These are phyloP conservation scores for Polypterus senegalus DNA, from an alignment of 2,113 vertebrate species.

Conservation along the genomic window DNA sequence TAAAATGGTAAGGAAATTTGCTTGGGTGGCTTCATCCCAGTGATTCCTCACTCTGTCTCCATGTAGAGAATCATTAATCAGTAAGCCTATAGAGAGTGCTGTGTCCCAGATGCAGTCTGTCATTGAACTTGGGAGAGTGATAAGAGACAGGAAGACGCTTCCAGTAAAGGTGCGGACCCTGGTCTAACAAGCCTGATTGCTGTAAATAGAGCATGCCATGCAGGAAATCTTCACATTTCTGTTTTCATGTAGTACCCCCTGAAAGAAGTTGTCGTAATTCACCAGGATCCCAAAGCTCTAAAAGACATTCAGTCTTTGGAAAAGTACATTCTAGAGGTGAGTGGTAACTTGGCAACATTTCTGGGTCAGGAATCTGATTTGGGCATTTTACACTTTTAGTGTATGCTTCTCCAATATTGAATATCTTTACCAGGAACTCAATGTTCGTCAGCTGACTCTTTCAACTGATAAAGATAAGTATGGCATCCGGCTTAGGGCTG, in stretches of 20 bases:
- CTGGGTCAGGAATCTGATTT: not conserved
- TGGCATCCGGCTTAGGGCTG: conserved; percentile 74
- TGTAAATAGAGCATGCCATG: too few species aligned
- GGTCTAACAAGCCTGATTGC: not conserved
- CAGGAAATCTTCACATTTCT: not conserved
- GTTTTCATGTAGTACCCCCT: conserved; percentile 72
- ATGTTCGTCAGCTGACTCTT: conserved; percentile 77
- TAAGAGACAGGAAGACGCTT: conserved; percentile 87
- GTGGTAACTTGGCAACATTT: conserved; percentile 8
- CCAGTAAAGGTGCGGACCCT: conserved; percentile 73
- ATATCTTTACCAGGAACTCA: conserved; percentile 62
- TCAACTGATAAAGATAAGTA: conserved; percentile 84
- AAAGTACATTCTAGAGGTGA: conserved; percentile 91
- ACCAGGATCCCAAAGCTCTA: conserved; percentile 78
- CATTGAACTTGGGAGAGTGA: conserved; percentile 91
- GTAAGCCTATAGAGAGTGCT: conserved; percentile 80
- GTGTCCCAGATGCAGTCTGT: conserved; percentile 92
- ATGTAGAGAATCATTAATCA: conserved; percentile 73
- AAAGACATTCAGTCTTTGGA: conserved; percentile 74
- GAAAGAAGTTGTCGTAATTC: conserved; percentile 91
- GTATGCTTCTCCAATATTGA: too few species aligned
- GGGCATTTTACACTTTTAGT: too few species aligned
- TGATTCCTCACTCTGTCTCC: too few species aligned
- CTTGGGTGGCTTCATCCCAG: too few species aligned
- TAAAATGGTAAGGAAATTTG: too few species aligned